Evolutionary conservation across 1,140 invertebrate genomes (phyloP).

Genomic region (Acromyrmex heyeri): DNA sequence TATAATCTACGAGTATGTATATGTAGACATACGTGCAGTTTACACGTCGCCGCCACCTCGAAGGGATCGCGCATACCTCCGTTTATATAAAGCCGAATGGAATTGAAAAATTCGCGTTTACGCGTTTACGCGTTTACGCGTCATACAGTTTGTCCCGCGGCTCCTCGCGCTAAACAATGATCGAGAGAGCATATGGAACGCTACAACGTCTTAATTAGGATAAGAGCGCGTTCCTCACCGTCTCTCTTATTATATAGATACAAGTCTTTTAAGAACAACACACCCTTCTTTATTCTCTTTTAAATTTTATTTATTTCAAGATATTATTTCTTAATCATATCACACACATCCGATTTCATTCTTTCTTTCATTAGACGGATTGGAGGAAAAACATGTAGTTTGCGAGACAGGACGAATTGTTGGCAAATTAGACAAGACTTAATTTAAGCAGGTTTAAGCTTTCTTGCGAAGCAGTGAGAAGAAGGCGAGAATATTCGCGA

Average conservation of each 20-base stretch:
- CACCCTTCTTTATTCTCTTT: background rate
- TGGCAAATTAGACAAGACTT: background rate
- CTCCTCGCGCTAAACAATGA: background rate
- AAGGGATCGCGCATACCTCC: constrained; percentile 63
- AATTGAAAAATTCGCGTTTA: constrained; percentile 66
- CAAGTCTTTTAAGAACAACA: background rate
- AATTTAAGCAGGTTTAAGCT: background rate
- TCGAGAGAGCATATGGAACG: background rate
- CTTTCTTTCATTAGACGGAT: background rate
- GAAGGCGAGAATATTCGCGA: background rate
- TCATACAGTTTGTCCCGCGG: constrained; percentile 5
- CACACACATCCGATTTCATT: background rate
- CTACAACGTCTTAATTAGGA: background rate
- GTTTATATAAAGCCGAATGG: constrained; percentile 67
- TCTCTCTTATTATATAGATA: background rate
- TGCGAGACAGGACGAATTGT: background rate
- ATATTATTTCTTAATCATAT: background rate
- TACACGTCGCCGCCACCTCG: constrained; percentile 44
- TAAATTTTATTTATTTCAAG: background rate
- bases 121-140: too few relatives aligned
- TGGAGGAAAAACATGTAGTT: background rate
- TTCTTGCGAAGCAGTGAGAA: background rate
- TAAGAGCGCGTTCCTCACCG: background rate
- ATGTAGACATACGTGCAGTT: constrained; percentile 51
- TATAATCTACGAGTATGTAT: background rate